Evolutionary conservation across 2,797 vertebrate genomes (phyloP).

Genomic region (Etheostoma perlongum): DNA sequence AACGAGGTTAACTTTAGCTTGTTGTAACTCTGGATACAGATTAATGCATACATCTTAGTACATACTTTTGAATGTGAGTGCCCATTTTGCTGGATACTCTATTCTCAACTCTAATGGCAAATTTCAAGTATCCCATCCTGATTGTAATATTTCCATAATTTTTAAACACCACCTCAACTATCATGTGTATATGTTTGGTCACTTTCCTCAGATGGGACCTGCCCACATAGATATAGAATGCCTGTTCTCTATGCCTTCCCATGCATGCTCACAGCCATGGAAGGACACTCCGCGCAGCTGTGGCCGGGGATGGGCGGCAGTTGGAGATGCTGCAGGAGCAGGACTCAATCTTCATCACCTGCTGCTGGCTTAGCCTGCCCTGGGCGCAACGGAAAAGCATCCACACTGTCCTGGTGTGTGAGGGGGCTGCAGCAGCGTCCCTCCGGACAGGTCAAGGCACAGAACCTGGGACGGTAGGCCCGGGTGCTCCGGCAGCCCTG

Average conservation of each 20-base stretch:
- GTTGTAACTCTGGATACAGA: neutral
- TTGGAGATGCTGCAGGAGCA: conserved; percentile 57
- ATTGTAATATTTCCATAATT: conserved; percentile 3
- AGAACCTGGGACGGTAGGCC: conserved; percentile 44
- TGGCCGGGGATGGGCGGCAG: conserved; percentile 22
- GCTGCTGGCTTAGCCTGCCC: conserved; percentile 37
- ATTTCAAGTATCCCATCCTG: conserved; percentile 11
- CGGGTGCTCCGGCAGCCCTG: conserved; percentile 61
- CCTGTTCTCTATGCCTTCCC: no score
- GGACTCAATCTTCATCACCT: conserved; percentile 63
- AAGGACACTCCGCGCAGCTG: neutral
- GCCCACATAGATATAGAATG: no score
- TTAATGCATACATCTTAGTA: neutral
- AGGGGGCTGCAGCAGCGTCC: conserved; percentile 58
- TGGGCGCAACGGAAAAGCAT: conserved; percentile 51
- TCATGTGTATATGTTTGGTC: neutral
- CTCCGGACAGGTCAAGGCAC: conserved; percentile 33
- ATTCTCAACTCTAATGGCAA: neutral
- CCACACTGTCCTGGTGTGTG: conserved; percentile 42
- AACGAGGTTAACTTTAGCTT: no score
- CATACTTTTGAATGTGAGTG: neutral
- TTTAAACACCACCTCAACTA: neutral
- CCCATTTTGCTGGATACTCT: neutral
- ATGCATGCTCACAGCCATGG: conserved; percentile 27
- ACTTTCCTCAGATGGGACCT: conserved; percentile 30